Percentiles rank a stretch among this genome's conserved stretches.
These are phyloP conservation scores for Diplosoma virens DNA, from an alignment of 23 tunicate genomes.

Conservation along the genomic window DNA sequence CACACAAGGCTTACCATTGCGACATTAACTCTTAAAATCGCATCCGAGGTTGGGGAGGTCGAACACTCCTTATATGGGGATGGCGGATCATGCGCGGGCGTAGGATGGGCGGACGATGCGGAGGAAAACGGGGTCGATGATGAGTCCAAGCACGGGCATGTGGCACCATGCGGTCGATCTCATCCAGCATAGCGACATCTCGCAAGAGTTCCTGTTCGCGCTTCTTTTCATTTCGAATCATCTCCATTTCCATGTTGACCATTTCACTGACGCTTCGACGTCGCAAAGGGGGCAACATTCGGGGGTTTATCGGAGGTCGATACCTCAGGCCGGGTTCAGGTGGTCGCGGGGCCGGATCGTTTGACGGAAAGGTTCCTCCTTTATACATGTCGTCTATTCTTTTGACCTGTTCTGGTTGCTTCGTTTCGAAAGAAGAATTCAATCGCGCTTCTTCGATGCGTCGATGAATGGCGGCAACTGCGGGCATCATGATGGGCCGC, in stretches of 20 bases:
- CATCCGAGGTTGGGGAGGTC: slow-evolving; percentile 11
- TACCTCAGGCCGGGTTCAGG: background rate
- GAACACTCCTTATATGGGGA: background rate
- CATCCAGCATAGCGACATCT: background rate
- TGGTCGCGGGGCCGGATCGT: background rate
- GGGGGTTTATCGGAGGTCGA: background rate
- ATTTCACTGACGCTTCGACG: slow-evolving; percentile 7
- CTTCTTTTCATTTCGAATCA: background rate
- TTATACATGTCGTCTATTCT: too few species aligned
- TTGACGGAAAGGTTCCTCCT: too few species aligned
- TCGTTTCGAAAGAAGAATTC: background rate
- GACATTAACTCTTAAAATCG: slow-evolving; percentile 16
- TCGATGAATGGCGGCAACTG: background rate
- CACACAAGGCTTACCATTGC: too few species aligned
- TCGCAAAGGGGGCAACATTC: background rate
- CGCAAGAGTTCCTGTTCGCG: background rate
- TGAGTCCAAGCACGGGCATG: background rate
- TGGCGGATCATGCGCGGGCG: background rate
- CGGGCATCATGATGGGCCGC: background rate
- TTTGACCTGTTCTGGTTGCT: background rate
- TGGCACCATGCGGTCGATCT: background rate
- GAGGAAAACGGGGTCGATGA: background rate
- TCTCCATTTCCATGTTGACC: background rate
- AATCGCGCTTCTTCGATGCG: slow-evolving; percentile 10
- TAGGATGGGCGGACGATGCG: background rate